Percentiles rank a stretch among this genome's conserved stretches.
Conservation (phyloP, 64 coral and sea anemone species). For the Porites lutea region DNA sequence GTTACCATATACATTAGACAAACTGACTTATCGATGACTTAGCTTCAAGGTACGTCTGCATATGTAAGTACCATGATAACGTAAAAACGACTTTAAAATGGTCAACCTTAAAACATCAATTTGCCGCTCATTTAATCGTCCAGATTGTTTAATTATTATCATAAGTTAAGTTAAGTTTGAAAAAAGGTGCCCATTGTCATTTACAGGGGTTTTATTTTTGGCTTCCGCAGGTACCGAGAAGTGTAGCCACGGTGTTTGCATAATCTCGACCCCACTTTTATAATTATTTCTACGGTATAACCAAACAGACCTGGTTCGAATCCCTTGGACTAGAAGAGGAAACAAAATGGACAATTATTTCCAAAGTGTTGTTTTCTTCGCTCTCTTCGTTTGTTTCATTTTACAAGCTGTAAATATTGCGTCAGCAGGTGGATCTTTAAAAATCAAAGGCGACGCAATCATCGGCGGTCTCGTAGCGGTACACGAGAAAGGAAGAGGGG, state of each 20-base stretch:
- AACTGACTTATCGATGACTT: background rate
- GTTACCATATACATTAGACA: background rate
- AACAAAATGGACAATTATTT: background rate
- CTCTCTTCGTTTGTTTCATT: background rate
- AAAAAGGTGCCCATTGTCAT: background rate
- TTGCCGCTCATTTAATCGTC: slow-evolving; percentile 4
- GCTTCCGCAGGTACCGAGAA: background rate
- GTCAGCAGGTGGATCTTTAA: background rate
- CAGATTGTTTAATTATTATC: slow-evolving; percentile 12
- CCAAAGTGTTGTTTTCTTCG: background rate
- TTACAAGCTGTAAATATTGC: background rate
- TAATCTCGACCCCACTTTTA: background rate
- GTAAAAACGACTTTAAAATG: background rate
- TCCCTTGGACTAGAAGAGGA: background rate
- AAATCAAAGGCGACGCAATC: slow-evolving; percentile 27
- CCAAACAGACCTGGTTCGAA: background rate
- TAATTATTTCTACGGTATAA: background rate
- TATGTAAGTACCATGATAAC: background rate
- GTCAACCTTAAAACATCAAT: background rate
- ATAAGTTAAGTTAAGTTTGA: background rate
- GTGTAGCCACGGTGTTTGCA: background rate
- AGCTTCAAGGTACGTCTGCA: background rate
- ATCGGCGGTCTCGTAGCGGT: slow-evolving; percentile 58
- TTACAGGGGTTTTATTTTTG: background rate
- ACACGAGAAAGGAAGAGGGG: background rate